phyloP scores from a whole-genome alignment of 2,888 invertebrate genomes.

The Lasioglossum leucozonium region DNA sequence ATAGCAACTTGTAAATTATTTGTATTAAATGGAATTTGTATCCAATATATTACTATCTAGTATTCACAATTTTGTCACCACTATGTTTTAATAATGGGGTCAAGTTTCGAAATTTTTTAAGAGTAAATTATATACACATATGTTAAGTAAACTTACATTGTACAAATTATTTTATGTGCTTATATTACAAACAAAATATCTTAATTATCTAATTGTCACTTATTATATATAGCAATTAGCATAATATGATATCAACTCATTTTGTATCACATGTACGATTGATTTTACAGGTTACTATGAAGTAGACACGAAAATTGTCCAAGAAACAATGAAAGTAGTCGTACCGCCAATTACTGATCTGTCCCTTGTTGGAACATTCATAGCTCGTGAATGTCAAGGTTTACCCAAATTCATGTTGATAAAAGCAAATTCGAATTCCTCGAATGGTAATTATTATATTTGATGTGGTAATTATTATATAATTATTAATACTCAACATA shows the following conservation, averaged over 20 bases:
- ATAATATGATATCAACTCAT: background rate
- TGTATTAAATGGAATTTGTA: background rate
- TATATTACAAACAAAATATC: too few species aligned
- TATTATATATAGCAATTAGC: too few species aligned
- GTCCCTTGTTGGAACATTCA: conserved; percentile 88
- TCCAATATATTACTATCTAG: background rate
- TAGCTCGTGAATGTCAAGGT: conserved; percentile 89
- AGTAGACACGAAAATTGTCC: conserved; percentile 92
- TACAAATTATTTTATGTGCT: too few species aligned
- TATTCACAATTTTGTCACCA: background rate
- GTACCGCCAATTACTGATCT: conserved; percentile 89
- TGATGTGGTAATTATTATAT: background rate
- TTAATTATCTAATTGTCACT: background rate
- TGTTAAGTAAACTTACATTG: too few species aligned
- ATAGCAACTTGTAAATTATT: background rate
- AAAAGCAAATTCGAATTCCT: conserved; percentile 88
- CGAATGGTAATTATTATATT: conserved; percentile 75
- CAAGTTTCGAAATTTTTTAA: too few species aligned
- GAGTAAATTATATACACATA: too few species aligned
- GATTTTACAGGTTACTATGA: conserved; percentile 88
- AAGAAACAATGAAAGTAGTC: conserved; percentile 91
- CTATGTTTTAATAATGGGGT: background rate
- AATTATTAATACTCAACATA: background rate
- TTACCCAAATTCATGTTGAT: conserved; percentile 91
- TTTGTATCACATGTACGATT: background rate